phyloP scores from a whole-genome alignment of 2,888 invertebrate species.

The Lumbricus terrestris region DNA sequence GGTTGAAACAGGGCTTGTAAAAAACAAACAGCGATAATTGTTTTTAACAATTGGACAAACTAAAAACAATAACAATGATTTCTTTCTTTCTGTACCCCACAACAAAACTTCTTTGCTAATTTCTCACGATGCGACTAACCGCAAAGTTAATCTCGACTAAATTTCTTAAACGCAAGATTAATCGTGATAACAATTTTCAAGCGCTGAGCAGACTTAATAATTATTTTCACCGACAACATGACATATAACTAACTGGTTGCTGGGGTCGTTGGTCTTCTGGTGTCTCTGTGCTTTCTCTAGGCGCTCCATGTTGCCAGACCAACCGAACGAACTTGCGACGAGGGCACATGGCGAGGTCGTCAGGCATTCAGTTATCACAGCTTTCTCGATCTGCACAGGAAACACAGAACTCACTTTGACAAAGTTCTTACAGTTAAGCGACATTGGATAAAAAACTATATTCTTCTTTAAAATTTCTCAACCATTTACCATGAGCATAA shows the following conservation, averaged over 20 bases:
- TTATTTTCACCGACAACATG: not conserved
- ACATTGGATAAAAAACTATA: not conserved
- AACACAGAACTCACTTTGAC: too few species aligned
- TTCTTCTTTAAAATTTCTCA: not conserved
- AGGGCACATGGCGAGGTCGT: constrained; percentile 91
- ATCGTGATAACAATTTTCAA: too few species aligned
- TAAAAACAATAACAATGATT: too few species aligned
- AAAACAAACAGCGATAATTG: too few species aligned
- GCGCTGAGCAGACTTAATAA: too few species aligned
- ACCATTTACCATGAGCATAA: not conserved
- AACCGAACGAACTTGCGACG: constrained; percentile 93
- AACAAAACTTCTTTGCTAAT: too few species aligned
- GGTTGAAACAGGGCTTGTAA: too few species aligned
- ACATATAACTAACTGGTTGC: constrained; percentile 67
- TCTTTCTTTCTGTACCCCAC: too few species aligned
- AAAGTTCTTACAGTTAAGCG: not conserved
- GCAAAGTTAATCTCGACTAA: too few species aligned
- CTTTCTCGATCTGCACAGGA: constrained; percentile 68
- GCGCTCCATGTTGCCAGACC: constrained; percentile 99
- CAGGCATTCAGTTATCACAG: constrained; percentile 81
- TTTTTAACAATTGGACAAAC: too few species aligned
- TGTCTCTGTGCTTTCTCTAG: constrained; percentile 88
- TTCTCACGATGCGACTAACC: too few species aligned
- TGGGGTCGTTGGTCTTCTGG: constrained; percentile 75
- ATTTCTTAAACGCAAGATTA: too few species aligned